These are phyloP conservation scores for Laupala kohalensis DNA, from an alignment of 1,140 invertebrate species.

Conservation along the genomic window DNA sequence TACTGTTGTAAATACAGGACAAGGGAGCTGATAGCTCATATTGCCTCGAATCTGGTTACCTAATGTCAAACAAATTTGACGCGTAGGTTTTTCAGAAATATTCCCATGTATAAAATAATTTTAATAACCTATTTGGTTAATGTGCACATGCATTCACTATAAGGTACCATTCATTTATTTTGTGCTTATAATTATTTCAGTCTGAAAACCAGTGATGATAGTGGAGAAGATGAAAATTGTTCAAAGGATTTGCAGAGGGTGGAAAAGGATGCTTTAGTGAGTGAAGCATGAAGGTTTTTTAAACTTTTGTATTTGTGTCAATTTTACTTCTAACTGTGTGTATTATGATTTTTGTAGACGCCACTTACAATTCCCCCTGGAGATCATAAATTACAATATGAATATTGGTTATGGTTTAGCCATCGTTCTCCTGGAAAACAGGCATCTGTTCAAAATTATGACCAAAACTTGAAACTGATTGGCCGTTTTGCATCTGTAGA, in stretches of 20 bases:
- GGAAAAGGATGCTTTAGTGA: constrained; percentile 31
- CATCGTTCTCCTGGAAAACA: constrained; percentile 54
- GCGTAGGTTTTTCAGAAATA: constrained; percentile 33
- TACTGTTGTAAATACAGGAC: no score
- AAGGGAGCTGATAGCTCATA: no score
- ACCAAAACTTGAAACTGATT: constrained; percentile 66
- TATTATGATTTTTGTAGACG: constrained; percentile 22
- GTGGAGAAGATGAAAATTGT: constrained; percentile 39
- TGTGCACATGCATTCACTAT: constrained; percentile 1
- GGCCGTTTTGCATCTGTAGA: constrained; percentile 82
- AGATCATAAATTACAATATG: constrained; percentile 78
- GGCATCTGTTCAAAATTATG: constrained; percentile 48
- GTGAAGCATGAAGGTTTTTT: constrained; percentile 8
- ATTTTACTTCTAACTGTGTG: constrained; percentile 2
- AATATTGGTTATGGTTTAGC: constrained; percentile 84
- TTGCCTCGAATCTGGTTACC: no score
- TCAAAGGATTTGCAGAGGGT: constrained; percentile 28
- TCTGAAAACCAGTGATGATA: constrained; percentile 41
- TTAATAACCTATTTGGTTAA: background rate
- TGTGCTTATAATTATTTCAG: constrained; percentile 24
- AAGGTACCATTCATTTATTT: constrained; percentile 16
- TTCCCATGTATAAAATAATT: constrained; percentile 5
- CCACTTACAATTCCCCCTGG: constrained; percentile 53
- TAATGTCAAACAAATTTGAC: constrained; percentile 51
- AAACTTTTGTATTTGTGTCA: constrained; percentile 6